phyloP scores from a whole-genome alignment of 1,140 invertebrate genomes.

The Olivierus martensii region DNA sequence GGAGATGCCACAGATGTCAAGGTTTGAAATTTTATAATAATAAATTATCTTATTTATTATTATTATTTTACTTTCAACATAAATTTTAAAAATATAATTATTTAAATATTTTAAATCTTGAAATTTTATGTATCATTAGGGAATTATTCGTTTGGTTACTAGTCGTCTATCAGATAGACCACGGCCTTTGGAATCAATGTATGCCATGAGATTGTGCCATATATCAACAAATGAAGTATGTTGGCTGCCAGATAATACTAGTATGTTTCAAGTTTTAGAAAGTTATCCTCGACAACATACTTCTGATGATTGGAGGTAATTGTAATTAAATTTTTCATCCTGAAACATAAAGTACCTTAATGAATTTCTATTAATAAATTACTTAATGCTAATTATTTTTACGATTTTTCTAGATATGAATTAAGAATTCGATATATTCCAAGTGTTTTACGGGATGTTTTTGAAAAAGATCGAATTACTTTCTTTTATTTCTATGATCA shows the following conservation, averaged over 20 bases:
- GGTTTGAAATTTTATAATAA: no score
- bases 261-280: constrained; percentile 61
- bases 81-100: no score
- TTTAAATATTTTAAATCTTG: no score
- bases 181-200: constrained; percentile 63
- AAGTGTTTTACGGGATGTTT: constrained; percentile 66
- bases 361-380: no score
- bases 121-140: constrained; percentile 27
- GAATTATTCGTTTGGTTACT: constrained; percentile 44
- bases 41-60: no score
- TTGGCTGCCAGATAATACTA: constrained; percentile 77
- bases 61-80: no score
- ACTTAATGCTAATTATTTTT: neutral
- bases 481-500: constrained; percentile 88
- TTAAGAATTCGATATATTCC: constrained; percentile 83
- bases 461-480: constrained; percentile 82
- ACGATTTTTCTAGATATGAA: constrained; percentile 51
- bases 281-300: constrained; percentile 51
- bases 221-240: constrained; percentile 60
- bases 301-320: constrained; percentile 55
- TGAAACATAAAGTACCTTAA: no score
- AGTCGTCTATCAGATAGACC: constrained; percentile 55
- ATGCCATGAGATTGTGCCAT: constrained; percentile 54
- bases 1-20: constrained; percentile 70
- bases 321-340: no score